A percentile compares a stretch with the other conserved stretches of the same genome.
These are phyloP conservation scores for Chionomys nivalis DNA, from an alignment of 2,113 vertebrate genomes.

Conservation along the genomic window DNA sequence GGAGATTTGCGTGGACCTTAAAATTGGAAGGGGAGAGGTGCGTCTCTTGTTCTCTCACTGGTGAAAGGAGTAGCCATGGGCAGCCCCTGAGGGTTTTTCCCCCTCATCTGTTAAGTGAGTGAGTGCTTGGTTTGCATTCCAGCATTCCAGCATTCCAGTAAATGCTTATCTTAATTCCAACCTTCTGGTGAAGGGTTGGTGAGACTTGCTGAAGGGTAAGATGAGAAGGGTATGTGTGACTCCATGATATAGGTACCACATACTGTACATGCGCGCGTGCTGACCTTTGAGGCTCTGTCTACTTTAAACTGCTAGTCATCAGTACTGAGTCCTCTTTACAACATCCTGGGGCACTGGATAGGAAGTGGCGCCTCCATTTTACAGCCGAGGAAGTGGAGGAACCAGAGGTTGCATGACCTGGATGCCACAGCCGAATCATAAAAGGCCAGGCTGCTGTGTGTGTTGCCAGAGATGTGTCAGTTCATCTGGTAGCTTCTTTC, in stretches of 20 bases:
- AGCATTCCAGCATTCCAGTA: not conserved
- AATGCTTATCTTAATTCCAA: not conserved
- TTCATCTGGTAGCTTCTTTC: constrained; percentile 24
- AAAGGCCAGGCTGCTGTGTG: not conserved
- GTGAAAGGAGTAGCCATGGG: not conserved
- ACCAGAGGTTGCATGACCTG: constrained; percentile 43
- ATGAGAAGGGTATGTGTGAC: not conserved
- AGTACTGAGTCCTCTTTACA: not conserved
- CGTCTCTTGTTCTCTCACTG: not conserved
- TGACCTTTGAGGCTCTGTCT: not conserved
- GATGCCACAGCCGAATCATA: constrained; percentile 1
- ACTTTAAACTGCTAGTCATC: constrained; percentile 19
- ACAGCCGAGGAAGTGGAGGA: constrained; percentile 57
- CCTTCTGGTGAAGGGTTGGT: not conserved
- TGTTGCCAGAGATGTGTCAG: not conserved
- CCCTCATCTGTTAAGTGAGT: constrained; percentile 19
- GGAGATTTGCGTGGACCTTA: not conserved
- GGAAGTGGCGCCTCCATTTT: constrained; percentile 53
- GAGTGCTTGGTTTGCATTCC: not conserved
- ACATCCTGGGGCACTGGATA: constrained; percentile 13
- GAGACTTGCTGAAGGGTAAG: not conserved
- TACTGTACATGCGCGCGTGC: not conserved
- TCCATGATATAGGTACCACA: not conserved
- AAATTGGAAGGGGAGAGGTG: not conserved
- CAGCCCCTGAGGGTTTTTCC: not conserved